Evolutionary conservation across 2,888 invertebrate species (phyloP), one percentile per base, ranked within the genome.

Genomic region (Nomada ferruginata): DNA sequence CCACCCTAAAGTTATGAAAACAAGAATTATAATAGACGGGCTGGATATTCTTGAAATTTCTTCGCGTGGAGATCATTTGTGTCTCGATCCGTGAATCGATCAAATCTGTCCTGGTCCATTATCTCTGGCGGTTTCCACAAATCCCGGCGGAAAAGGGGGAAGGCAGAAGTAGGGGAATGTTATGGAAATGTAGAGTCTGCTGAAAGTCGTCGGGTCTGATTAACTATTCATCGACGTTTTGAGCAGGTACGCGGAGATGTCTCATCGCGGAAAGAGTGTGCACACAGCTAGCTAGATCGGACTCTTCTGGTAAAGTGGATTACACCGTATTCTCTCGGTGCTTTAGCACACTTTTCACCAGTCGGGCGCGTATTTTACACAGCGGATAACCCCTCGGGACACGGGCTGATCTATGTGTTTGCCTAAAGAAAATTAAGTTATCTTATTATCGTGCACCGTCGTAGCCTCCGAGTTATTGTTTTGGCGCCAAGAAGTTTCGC

Each of bases 381-480:
- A 57, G 66, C 29, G 65, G 44, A 29, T 36, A 36, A 47, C 65
- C 60, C 15, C 52, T 18, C 55, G 59, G 60, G 60, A 55, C 65
- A 75, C 68, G 29, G 65, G 64, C 60, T 89, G 90, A 89, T 89
- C 84, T 85, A 90, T 84, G 89, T 90, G 89, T 90, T 90, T 84
- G 83, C 81, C 76, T 36, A 64, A 55, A 52, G 78, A 57, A 80
- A 89, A 89, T 87, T 76, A 84, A 87, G 83, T 88, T 85, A 87
- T 88, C 85, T 89, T 88, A 89, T 89, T 89, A 88, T 85, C 89
- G 79, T 61, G 61, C 72, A 61, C 76, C 76, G 61, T 73, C 70
- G 75, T 59, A 66, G 64, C 63, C 47, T 55, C 53, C 69, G 29
- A 52, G 64, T 50, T 59, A 57, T 47, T 81, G 82, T 87, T 89